Conservation (phyloP, 2,888 invertebrate genomes). For the Dicycla oo region DNA sequence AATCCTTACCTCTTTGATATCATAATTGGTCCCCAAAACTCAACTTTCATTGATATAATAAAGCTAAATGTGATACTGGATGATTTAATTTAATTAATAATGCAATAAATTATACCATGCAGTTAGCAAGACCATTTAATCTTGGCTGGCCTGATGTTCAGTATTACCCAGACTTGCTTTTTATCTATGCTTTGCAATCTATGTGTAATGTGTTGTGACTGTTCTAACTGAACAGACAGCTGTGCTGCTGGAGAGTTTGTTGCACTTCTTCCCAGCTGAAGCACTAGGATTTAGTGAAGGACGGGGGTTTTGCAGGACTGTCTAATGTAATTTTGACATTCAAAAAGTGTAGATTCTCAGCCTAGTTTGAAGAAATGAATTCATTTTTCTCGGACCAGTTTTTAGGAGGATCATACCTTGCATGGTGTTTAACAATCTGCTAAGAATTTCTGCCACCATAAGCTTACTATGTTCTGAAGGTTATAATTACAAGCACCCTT, state of each 20-base stretch:
- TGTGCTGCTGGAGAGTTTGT: background rate
- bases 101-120: background rate
- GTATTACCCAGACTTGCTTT: background rate
- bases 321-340: background rate
- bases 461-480: background rate
- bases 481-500: background rate
- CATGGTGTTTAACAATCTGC: background rate
- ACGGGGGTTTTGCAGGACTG: too few species aligned
- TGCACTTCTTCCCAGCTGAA: background rate
- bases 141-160: background rate
- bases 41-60: background rate
- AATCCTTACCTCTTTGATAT: background rate
- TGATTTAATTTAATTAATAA: background rate
- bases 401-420: background rate
- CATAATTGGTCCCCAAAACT: background rate
- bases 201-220: too few species aligned
- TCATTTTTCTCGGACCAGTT: background rate
- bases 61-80: background rate
- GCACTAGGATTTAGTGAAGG: too few species aligned
- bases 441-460: background rate
- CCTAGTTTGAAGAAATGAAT: background rate
- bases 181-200: too few species aligned
- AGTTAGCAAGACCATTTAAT: background rate
- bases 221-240: background rate
- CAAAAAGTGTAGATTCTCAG: background rate